Evolutionary conservation across 2,888 invertebrate species (phyloP), one percentile per base, ranked within the genome.

Genomic region (Chalcosyrphus nemorum): DNA sequence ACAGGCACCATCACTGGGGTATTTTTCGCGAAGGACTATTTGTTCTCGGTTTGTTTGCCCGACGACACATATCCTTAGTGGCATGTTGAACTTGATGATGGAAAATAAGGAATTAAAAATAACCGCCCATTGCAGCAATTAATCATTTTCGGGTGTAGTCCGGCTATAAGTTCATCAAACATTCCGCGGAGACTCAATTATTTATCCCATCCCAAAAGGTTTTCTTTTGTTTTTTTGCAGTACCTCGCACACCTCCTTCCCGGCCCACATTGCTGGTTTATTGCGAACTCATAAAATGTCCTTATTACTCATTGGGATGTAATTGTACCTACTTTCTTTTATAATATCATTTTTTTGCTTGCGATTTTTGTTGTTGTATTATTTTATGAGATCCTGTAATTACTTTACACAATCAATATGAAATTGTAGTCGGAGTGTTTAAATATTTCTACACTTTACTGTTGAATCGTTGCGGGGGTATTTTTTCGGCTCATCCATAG

Each of bases 251-350:
- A 35, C 29, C 5, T 5, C 38, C 35, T 38, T 38, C 7, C 35
- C 19, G n/a, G 32, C 15, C 21, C n/a, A 24, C 50, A 24, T 27
- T 43, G 15, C 17, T 45, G 29, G 29, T 43, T 75, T 75, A 61
- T 81, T 29, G 61, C 32, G 50, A 71, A 9, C 81, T 54, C 59
- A 71, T 77, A 81, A 81, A 81, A 68, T 43, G 24, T 35, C 54
- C 41, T 32, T 19, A 27, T 70, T 81, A 35, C 70, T 57, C 63
- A 50, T 70, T 27, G 56, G 57, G 32, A 32, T 24, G 9, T 6
- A 21, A 15, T 13, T 38, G 2, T 35, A 15, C 11, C 35, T 27
- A 17, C 11, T 32, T 17, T 29, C 13, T 7, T 50, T 24, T 29
- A 50, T 13, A n/a, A n/a, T n/a, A n/a, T n/a, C 4, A 24, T 24